Base-by-base conservation (phyloP, 2,888 invertebrate genomes). In the Ormyrus rosae region DNA sequence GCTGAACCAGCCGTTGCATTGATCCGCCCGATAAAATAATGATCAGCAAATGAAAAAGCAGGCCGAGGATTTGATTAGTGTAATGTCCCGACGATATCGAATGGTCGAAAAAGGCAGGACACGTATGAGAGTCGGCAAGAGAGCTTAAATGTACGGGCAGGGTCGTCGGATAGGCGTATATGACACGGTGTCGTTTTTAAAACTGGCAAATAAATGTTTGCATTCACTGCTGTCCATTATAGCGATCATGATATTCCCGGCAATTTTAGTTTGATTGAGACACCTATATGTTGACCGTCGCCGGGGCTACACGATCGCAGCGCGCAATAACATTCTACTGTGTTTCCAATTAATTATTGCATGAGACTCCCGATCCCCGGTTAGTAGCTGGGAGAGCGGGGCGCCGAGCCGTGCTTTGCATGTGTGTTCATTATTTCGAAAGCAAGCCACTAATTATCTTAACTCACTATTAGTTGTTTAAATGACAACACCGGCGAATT, bases 271-370 rank as follows among this genome's bases (percentile, higher is more conserved):
- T 82, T 81, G 78, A 82, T 82, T 81, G 81, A 73, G 76, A 76
- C 78, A 78, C 64, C 76, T 63, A 80, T 74, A 74, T 78, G 68
- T 73, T 78, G 77, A 78, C 72, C 68, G 13, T 72, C 51, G 73
- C 53, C 45, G 45, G 63, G 45, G 5, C 53, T 65, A 56, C 75
- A 56, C 61, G 73, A 64, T 53, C 56, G 55, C 51, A 13, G 56
- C 68, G 50, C 55, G 46, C 74, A 78, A 74, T 81, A 80, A 75
- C 80, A 81, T 75, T 75, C 72, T 73, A 72, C 74, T 79, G 73
- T 81, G 70, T 81, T 83, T 81, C 80, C 83, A 83, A 83, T 83
- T 81, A 83, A 83, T 83, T 81, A 81, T 83, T 83, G 83, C 80
- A 74, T 80, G 77, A 76, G 75, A 46, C 77, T 48, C 76, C 60